These are phyloP conservation scores for Trachops cirrhosus DNA, from an alignment of 2,797 vertebrate genomes.

Conservation along the genomic window DNA sequence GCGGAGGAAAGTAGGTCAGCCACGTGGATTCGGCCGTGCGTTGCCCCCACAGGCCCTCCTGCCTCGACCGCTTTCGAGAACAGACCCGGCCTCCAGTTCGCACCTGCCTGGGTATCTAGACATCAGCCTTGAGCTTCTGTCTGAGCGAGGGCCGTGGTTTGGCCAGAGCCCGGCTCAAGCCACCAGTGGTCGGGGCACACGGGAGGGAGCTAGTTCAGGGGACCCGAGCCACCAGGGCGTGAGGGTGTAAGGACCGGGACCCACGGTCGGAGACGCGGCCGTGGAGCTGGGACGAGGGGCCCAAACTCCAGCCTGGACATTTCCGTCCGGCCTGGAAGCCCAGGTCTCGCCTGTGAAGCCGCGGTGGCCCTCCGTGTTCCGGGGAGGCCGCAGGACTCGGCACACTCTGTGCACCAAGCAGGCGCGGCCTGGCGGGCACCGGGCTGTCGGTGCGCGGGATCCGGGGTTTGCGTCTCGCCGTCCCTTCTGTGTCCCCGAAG, in stretches of 20 bases:
- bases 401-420: accelerated
- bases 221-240: accelerated
- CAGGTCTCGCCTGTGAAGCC: accelerated
- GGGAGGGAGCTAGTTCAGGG: not conserved
- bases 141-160: accelerated
- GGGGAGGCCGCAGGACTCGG: accelerated
- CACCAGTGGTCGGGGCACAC: accelerated
- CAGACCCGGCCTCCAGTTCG: accelerated
- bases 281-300: accelerated
- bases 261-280: accelerated
- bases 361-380: accelerated
- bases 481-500: no score
- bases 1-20: not conserved
- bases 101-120: accelerated
- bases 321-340: not conserved
- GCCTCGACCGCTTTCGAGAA: accelerated
- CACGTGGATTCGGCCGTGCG: accelerated
- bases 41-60: not conserved
- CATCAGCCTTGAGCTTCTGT: accelerated
- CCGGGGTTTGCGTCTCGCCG: accelerated
- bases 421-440: accelerated
- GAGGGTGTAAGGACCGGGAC: accelerated
- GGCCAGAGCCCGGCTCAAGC: accelerated
- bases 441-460: accelerated
- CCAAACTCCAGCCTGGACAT: accelerated